phyloP scores from a whole-genome alignment of 2,113 vertebrate genomes.

The Platycercus adscitus region DNA sequence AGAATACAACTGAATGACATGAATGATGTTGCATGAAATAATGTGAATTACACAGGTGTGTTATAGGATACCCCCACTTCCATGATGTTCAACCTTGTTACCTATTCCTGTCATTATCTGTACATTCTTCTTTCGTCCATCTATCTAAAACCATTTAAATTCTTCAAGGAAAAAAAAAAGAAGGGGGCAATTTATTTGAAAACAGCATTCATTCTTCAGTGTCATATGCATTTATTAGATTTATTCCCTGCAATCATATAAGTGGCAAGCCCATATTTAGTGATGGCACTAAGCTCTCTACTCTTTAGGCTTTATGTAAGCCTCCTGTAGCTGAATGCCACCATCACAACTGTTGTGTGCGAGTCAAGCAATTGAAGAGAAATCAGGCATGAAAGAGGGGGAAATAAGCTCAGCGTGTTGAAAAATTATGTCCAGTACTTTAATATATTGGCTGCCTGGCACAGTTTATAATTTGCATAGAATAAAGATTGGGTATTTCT shows the following conservation, averaged over 20 bases:
- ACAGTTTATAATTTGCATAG: background rate
- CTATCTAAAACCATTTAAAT: background rate
- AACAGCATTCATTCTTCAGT: background rate
- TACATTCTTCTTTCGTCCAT: background rate
- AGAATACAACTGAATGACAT: background rate
- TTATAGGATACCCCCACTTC: background rate
- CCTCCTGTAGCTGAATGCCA: background rate
- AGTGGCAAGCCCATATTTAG: background rate
- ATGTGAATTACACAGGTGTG: background rate
- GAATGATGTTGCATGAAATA: constrained; percentile 3
- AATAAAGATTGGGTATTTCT: background rate
- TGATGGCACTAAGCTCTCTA: background rate
- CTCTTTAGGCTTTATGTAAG: background rate
- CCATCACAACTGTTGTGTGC: background rate
- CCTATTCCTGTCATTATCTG: background rate
- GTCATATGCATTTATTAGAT: background rate
- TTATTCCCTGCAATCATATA: background rate
- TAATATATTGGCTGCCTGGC: background rate
- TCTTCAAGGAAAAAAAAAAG: background rate
- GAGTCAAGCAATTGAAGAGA: background rate
- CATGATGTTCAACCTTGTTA: background rate
- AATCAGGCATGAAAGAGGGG: background rate
- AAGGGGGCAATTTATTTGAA: background rate
- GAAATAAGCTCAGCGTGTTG: background rate
- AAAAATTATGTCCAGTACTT: background rate